Base-by-base conservation (phyloP, 2,888 invertebrate genomes). In the Tipula lateralis region DNA sequence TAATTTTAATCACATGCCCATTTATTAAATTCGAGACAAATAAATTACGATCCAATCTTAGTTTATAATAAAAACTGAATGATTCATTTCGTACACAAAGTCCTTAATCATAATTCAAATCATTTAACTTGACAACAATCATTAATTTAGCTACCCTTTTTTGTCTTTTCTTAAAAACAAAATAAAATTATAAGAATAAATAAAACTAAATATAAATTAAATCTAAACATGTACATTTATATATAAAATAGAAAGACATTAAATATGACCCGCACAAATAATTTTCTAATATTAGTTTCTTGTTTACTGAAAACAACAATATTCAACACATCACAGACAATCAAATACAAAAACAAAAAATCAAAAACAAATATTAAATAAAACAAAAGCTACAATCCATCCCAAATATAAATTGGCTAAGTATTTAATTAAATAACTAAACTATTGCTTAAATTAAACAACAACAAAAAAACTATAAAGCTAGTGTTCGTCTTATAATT, bases 371-470 rank as follows among this genome's bases (percentile, higher is more conserved):
- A 16, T 50, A n/a, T 66, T 32, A 36, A 50, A 50, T 50, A 50
- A 50, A 36, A 36, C 36, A 36, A 50, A 50, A 50, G 44, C 16
- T 50, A 16, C n/a, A n/a, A n/a, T n/a, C n/a, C 4, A 66, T 66
- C 66, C 9, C 24, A 24, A 66, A 66, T 3, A 66, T 24, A 50
- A 50, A 50, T 66, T 66, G 66, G 24, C 24, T 66, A 44, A 66
- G 66, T 12, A 66, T 66, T 66, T 66, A 66, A 66, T 66, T 66
- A 66, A 66, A 66, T 66, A 66, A 66, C 19, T 66, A 66, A 66
- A 66, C 7, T 66, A 66, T 66, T 66, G 66, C 50, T 50, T 19
- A 50, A 50, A 50, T 66, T 66, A 24, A 24, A 66, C 19, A 66
- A 66, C 66, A 66, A 13, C 9, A 39, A 39, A n/a, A n/a, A 50